Percentiles rank a stretch among this genome's conserved stretches.
Conservation (phyloP, 2,888 invertebrate genomes). For the Nomada hirtipes region DNA sequence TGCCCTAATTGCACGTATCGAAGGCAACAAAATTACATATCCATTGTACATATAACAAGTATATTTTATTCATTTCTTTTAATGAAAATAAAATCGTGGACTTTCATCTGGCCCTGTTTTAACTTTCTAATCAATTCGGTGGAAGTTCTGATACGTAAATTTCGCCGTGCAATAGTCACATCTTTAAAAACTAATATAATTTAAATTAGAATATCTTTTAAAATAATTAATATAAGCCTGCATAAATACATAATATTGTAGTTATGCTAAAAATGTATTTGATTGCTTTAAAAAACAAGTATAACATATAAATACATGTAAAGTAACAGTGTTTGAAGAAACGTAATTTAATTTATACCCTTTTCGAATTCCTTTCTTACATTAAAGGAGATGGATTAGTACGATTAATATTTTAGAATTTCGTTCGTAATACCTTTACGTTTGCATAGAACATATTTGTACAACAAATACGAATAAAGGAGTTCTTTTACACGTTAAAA, state of each 20-base stretch:
- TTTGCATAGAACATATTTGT: neutral
- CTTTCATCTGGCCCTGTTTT: neutral
- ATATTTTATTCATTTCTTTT: neutral
- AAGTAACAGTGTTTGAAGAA: constrained; percentile 4
- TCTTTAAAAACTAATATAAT: neutral
- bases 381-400: neutral
- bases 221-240: constrained; percentile 24
- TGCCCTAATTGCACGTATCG: constrained; percentile 37
- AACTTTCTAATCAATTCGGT: neutral
- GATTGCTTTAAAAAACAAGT: neutral
- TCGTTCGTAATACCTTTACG: neutral
- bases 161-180: neutral
- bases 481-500: constrained; percentile 10
- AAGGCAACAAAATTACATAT: constrained; percentile 53
- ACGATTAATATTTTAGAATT: neutral
- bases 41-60: constrained; percentile 17
- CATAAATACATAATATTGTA: constrained; percentile 45
- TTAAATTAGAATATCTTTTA: constrained; percentile 10
- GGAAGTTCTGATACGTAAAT: neutral
- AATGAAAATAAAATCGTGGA: neutral
- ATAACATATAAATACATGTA: neutral
- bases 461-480: neutral
- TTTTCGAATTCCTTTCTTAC: constrained; percentile 12
- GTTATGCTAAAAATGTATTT: constrained; percentile 20
- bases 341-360: neutral